Percentiles rank a stretch among this genome's conserved stretches.
Conservation (phyloP, 1,140 invertebrate species). For the Drosophila obscura region DNA sequence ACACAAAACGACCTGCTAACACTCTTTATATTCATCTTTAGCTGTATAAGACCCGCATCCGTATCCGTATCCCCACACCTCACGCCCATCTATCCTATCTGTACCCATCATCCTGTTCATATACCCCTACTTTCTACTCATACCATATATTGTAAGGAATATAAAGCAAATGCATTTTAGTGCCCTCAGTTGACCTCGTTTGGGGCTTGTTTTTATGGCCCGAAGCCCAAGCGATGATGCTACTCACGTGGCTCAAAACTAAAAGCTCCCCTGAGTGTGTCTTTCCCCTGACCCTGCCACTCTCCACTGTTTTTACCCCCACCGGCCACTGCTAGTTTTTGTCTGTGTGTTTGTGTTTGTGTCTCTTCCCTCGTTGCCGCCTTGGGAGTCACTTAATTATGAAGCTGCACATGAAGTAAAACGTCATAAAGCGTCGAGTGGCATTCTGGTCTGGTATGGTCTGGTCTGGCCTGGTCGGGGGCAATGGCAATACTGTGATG, state of each 20-base stretch:
- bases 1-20: conserved; percentile 79
- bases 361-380: neutral
- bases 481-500: conserved; percentile 8
- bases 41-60: conserved; percentile 51
- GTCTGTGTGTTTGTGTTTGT: neutral
- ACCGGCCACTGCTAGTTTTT: conserved; percentile 34
- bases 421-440: conserved; percentile 78
- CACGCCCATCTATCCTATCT: neutral
- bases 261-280: conserved; percentile 73
- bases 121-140: neutral
- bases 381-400: conserved; percentile 75
- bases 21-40: conserved; percentile 77
- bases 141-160: conserved; percentile 17
- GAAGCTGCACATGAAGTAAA: conserved; percentile 81
- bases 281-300: neutral
- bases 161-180: conserved; percentile 73
- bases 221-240: conserved; percentile 68
- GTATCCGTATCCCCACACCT: neutral
- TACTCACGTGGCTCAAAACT: conserved; percentile 80
- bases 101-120: neutral
- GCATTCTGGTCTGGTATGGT: neutral
- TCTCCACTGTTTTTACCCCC: neutral
- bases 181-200: conserved; percentile 78
- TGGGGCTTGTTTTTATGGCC: conserved; percentile 75
- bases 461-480: neutral